Evolutionary conservation across 2,797 vertebrate species (phyloP).

Genomic region (Xerus rutilus): DNA sequence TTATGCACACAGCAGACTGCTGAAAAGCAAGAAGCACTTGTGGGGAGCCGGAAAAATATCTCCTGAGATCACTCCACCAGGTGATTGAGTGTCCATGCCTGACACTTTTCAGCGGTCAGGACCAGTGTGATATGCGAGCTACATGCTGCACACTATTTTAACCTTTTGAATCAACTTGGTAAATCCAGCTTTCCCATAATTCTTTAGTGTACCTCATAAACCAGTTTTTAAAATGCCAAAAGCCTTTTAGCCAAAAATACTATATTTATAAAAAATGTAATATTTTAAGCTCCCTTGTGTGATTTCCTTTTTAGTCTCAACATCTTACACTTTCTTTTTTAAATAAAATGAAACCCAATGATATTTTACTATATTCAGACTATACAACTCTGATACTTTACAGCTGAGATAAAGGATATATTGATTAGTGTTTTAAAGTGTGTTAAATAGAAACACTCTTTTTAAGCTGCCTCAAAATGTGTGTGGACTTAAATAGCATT

Average conservation of each 20-base stretch:
- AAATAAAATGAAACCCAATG: neutral
- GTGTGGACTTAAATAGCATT: neutral
- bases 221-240: neutral
- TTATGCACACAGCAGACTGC: slow-evolving; percentile 39
- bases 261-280: neutral
- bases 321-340: neutral
- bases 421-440: neutral
- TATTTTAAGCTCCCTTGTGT: neutral
- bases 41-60: slow-evolving; percentile 31
- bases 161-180: neutral
- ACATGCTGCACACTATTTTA: neutral
- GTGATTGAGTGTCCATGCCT: slow-evolving; percentile 41
- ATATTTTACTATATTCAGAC: slow-evolving; percentile 32
- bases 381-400: neutral
- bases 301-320: neutral
- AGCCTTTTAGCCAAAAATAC: neutral
- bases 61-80: neutral
- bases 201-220: neutral
- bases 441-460: slow-evolving; percentile 5
- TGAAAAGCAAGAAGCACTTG: slow-evolving; percentile 68
- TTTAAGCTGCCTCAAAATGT: neutral
- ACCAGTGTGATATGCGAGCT: neutral
- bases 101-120: slow-evolving; percentile 52
- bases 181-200: neutral
- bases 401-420: neutral